A percentile compares a stretch with the other conserved stretches of the same genome.
These are phyloP conservation scores for Austrofundulus limnaeus DNA, from an alignment of 2,113 vertebrate genomes.

Conservation along the genomic window DNA sequence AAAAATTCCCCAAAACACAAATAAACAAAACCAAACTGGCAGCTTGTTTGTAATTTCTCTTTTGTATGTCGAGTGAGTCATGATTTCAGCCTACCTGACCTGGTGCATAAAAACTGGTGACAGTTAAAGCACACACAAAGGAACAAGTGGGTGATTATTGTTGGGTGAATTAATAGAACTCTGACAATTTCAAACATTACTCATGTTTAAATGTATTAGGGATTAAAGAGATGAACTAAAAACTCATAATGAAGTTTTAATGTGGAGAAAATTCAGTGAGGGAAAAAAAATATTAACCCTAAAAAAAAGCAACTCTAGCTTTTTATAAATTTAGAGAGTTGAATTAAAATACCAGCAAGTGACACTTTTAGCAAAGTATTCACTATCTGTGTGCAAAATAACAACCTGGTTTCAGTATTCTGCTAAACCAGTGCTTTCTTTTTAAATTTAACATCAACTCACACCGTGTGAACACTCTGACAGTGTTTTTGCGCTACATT, in stretches of 20 bases:
- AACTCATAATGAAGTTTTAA: too few relatives aligned
- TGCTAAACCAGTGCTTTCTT: background rate
- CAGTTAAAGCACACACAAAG: background rate
- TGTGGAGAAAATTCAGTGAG: too few relatives aligned
- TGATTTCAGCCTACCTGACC: background rate
- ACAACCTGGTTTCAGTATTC: too few relatives aligned
- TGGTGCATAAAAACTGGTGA: background rate
- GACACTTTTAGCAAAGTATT: too few relatives aligned
- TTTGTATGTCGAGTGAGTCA: background rate
- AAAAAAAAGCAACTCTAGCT: too few relatives aligned
- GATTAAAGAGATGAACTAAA: background rate
- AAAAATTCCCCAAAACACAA: too few relatives aligned
- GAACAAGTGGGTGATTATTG: background rate
- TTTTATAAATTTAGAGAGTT: too few relatives aligned
- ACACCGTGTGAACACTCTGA: background rate
- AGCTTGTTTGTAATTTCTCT: background rate
- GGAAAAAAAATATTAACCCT: too few relatives aligned
- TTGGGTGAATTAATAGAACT: background rate
- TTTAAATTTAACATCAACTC: conserved; percentile 13
- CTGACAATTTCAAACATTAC: background rate
- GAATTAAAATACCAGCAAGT: too few relatives aligned
- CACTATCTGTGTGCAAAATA: too few relatives aligned
- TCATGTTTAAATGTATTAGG: background rate
- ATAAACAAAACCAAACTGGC: background rate
- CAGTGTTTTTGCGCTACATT: background rate